A percentile compares a stretch with the other conserved stretches of the same genome.
Conservation (phyloP, 1,140 invertebrate species). For the Nasonia longicornis region DNA sequence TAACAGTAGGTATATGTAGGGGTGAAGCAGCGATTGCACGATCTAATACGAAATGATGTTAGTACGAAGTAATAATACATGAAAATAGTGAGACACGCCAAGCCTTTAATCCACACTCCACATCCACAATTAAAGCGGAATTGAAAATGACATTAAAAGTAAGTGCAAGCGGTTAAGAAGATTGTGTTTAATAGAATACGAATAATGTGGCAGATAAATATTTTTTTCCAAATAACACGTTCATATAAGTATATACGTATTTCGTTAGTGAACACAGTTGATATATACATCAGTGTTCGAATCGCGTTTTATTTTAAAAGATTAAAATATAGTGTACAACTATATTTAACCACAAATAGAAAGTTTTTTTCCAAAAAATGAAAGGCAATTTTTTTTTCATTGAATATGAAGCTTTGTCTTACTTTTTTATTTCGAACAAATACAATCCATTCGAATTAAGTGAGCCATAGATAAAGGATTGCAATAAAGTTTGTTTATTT, state of each 20-base stretch:
- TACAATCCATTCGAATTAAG: too few relatives aligned
- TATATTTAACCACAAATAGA: not conserved
- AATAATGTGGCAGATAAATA: too few relatives aligned
- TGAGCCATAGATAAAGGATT: not conserved
- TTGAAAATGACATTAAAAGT: constrained; percentile 16
- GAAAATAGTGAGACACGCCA: not conserved
- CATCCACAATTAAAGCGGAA: not conserved
- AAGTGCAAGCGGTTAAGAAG: not conserved
- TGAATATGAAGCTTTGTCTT: not conserved
- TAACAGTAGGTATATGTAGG: constrained; percentile 35
- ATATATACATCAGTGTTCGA: too few relatives aligned
- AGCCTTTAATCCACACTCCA: not conserved
- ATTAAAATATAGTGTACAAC: not conserved
- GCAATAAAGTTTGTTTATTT: too few relatives aligned
- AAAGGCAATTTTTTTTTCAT: not conserved
- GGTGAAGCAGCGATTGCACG: not conserved
- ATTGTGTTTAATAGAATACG: not conserved
- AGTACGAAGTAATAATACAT: too few relatives aligned
- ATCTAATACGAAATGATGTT: too few relatives aligned
- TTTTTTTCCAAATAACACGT: too few relatives aligned
- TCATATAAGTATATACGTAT: too few relatives aligned
- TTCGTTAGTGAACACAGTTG: too few relatives aligned
- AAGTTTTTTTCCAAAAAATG: not conserved
- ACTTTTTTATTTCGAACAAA: too few relatives aligned
- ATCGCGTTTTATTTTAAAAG: too few relatives aligned